phyloP scores from a whole-genome alignment of 1,140 invertebrate species.

The Drosophila micromelanica region DNA sequence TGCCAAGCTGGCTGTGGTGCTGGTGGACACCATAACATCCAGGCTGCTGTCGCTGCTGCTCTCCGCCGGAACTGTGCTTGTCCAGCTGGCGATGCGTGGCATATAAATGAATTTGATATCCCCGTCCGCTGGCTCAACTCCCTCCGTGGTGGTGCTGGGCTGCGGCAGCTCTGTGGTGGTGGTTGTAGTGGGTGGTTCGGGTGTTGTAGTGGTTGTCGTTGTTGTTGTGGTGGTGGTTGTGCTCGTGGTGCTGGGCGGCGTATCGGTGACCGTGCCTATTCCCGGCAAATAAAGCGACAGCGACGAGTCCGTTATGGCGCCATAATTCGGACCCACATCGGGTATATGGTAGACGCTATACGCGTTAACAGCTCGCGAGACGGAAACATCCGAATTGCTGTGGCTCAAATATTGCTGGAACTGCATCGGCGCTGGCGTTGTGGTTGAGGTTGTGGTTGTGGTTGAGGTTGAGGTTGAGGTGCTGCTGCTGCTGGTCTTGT shows the following conservation, averaged over 20 bases:
- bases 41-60: background rate
- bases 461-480: background rate
- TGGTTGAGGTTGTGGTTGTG: slow-evolving; percentile 28
- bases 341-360: slow-evolving; percentile 67
- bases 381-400: slow-evolving; percentile 46
- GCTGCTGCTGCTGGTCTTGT: background rate
- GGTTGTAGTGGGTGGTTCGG: background rate
- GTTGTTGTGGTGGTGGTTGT: slow-evolving; percentile 22
- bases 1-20: background rate
- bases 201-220: slow-evolving; percentile 7
- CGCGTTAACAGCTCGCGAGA: slow-evolving; percentile 46
- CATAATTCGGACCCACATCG: slow-evolving; percentile 62
- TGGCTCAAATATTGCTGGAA: slow-evolving; percentile 27
- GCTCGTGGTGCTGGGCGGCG: slow-evolving; percentile 19
- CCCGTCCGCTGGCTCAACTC: no score
- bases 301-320: slow-evolving; percentile 51
- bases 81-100: background rate
- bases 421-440: slow-evolving; percentile 41
- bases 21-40: background rate
- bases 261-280: slow-evolving; percentile 57
- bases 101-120: background rate
- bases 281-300: slow-evolving; percentile 60
- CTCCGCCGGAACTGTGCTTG: background rate
- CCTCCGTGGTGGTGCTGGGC: background rate
- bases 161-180: slow-evolving; percentile 1